Evolutionary conservation across 2,888 invertebrate species (phyloP).

Genomic region (Andrena minutula): DNA sequence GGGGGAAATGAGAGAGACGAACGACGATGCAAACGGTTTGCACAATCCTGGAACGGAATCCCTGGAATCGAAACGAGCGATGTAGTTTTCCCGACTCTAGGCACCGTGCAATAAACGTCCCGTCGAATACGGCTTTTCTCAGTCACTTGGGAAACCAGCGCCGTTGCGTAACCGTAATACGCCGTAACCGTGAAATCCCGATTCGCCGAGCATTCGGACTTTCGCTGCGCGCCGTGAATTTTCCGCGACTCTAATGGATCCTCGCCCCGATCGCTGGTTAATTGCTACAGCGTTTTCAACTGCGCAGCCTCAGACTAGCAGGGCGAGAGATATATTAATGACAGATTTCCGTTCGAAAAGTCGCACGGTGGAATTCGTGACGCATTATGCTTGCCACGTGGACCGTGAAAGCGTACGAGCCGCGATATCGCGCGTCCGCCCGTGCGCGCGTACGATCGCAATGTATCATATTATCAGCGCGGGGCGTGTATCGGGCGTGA

Average conservation of each 20-base stretch:
- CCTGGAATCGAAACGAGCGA: conserved; percentile 32
- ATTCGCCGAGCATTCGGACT: conserved; percentile 6
- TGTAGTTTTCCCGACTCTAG: conserved; percentile 29
- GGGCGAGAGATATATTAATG: neutral
- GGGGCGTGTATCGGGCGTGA: conserved; percentile 61
- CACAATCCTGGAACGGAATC: conserved; percentile 31
- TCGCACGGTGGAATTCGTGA: conserved; percentile 53
- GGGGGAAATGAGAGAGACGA: conserved; percentile 14
- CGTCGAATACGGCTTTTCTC: conserved; percentile 32
- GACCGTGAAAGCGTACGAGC: conserved; percentile 59
- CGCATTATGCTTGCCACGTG: conserved; percentile 61
- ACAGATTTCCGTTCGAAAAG: conserved; percentile 53
- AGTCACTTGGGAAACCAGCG: conserved; percentile 31
- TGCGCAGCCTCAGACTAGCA: neutral
- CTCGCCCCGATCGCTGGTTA: neutral
- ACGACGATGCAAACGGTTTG: conserved; percentile 34
- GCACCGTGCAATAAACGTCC: conserved; percentile 35
- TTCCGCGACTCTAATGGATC: conserved; percentile 12
- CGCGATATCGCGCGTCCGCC: conserved; percentile 24
- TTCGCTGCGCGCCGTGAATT: neutral
- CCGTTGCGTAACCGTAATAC: neutral
- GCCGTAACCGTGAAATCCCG: conserved; percentile 19
- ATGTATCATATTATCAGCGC: conserved; percentile 54
- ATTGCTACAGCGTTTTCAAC: too few relatives aligned
- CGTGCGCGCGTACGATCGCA: conserved; percentile 17